Base-by-base conservation (phyloP, 2,113 vertebrate genomes). In the Podiceps cristatus region DNA sequence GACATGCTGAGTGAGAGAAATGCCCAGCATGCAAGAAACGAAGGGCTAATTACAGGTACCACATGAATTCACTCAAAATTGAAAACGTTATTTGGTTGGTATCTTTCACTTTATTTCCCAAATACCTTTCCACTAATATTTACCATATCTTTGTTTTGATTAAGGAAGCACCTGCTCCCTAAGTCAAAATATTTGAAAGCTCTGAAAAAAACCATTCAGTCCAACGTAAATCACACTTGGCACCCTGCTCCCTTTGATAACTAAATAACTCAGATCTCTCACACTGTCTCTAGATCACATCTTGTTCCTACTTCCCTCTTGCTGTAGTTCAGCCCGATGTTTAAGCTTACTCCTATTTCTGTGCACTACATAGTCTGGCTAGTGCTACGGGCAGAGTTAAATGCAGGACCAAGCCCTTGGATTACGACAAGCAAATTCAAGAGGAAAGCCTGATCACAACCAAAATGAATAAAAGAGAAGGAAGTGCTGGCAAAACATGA, bases 341-440 rank as follows among this genome's bases (percentile, higher is more conserved):
- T 44, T 15, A 31, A 35, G 67, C 77, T 44, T 18, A 6, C 19
- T 49, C 15, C 24, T 55, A 4, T 37, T 67, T 31, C 69, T 28
- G 2, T 8, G 31, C 27, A 9, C 42, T 31, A 0, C 2, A 8
- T 13, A 18, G n/a, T 6, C 79, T n/a, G 9, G 2, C 28, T 20
- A n/a, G n/a, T 7, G 6, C 17, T 23, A 55, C 45, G 50, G 45
- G 45, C 27, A 78, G n/a, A 52, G 87, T 18, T 42, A 68, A 50
- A n/a, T 8, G 18, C 56, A 33, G 58, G 37, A 56, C 63, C 49
- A 52, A 74, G 72, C 15, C 50, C 40, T 35, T 8, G 25, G 33
- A 67, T 6, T 67, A 79, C 11, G 2, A 18, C 25, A 25, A 28
- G 50, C 6, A 9, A 59, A 37, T 59, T 49, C 45, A 44, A 35